Evolutionary conservation across 2,113 vertebrate species (phyloP), one percentile per base, ranked within the genome.

Genomic region (Pluvianellus socialis): DNA sequence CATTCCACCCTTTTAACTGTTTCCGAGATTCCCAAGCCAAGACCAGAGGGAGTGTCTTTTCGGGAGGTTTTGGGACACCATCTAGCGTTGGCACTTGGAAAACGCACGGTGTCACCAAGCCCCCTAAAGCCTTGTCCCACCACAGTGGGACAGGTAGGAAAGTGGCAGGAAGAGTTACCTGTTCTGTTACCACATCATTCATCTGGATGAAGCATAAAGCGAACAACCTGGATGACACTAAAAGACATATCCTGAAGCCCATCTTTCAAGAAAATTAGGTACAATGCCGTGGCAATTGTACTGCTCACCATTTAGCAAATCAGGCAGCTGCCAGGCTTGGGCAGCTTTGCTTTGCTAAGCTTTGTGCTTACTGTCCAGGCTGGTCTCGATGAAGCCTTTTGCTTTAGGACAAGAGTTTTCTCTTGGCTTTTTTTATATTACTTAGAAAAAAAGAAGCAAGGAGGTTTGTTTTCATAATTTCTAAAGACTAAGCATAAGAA

Each of bases 71-170:
- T 77, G 49, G 70, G n/a, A 68, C 80, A 52, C 97, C 96, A 97
- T 81, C 97, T 98, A 97, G 97, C 27, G 73, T 16, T 66, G 53
- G 8, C 19, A 16, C 67, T 32, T 49, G n/a, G 50, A 93, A 94
- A 93, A 66, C 4, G 22, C 83, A 53, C 1, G 1, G 4, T 38
- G 20, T 22, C 19, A 53, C 20, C 33, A 35, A 28, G 7, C 10
- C 5, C 2, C 0, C 8, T 35, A 12, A 76, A 15, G 7, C 26
- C 26, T 22, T 23, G 10, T 58, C 53, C 32, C 28, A 38, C 16
- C 17, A 4, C 1, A 0, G 13, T 19, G 45, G 23, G 30, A 40
- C 79, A 45, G 28, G 14, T 28, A 10, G 16, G 50, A 67, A 68
- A 8, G 16, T 9, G 28, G 4, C 19, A 44, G 14, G 20, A 59